Evolutionary conservation across 2,888 invertebrate species (phyloP), one percentile per base, ranked within the genome.

Genomic region (Carcina quercana): DNA sequence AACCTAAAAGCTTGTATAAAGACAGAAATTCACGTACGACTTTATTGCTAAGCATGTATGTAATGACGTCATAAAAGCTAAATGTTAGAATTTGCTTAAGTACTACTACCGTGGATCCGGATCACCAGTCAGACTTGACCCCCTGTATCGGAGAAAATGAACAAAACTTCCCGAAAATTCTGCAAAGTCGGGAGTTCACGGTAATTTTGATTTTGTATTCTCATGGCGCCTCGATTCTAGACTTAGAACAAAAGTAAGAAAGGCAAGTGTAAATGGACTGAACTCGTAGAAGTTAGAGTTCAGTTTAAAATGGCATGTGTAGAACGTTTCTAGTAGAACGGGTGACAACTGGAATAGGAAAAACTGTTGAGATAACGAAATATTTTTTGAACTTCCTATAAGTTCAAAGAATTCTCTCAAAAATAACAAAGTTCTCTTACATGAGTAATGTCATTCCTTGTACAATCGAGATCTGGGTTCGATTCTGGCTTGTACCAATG

Each of bases 41-140:
- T 72, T 68, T 74, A 72, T 71, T 67, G 61, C 50, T 54, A 51
- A 48, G 52, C 66, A 72, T 71, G 60, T 65, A 68, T 70, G 69
- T 66, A 66, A 72, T 63, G 69, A 72, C 69, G 57, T 53, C 56
- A 74, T 78, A 74, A 76, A 78, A 74, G 64, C 70, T 71, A 71
- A 74, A 68, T 59, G 57, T 61, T 55, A 60, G 67, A 68, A 73
- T 75, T 73, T 73, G 59, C 67, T 64, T 72, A 71, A 75, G 66
- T 58, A 67, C 61, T 47, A 58, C 53, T 45, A 42, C 55, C 59
- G 57, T 41, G 45, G 49, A 53, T 47, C 40, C n/a, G n/a, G 37
- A 31, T 29, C 43, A 38, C 71, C 71, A 69, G 36, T 42, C 12
- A 39, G 42, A 36, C 19, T 38, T 48, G 69, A 62, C 35, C 65